Percentiles rank a stretch among this genome's conserved stretches.
These are phyloP conservation scores for Dicroscelio sp. DNA, from an alignment of 2,888 invertebrate genomes.

Conservation along the genomic window DNA sequence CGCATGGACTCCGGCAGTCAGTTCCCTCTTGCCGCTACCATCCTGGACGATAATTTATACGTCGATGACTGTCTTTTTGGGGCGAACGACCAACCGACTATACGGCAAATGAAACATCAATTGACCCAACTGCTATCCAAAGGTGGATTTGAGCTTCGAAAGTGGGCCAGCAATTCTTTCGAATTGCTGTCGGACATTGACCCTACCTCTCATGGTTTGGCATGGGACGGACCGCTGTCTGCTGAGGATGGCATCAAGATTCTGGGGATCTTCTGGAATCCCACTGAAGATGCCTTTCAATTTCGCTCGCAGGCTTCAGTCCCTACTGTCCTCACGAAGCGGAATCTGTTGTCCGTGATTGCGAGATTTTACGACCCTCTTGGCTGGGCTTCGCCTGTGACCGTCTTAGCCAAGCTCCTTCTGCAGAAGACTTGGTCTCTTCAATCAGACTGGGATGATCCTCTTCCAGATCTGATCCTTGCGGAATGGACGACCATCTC, in stretches of 20 bases:
- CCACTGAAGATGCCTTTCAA: too few relatives aligned
- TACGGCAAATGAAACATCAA: background rate
- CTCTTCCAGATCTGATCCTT: too few relatives aligned
- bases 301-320: too few relatives aligned
- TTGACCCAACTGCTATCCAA: background rate
- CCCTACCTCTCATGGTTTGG: background rate
- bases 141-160: slow-evolving; percentile 8
- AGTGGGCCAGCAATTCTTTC: slow-evolving; percentile 17
- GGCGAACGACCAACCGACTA: slow-evolving; percentile 32
- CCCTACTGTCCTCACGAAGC: too few relatives aligned
- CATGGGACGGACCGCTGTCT: slow-evolving; percentile 9
- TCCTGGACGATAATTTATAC: background rate
- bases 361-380: too few relatives aligned
- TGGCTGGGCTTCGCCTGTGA: too few relatives aligned
- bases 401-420: too few relatives aligned
- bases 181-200: background rate
- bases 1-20: background rate
- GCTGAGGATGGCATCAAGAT: background rate
- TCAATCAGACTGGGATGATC: too few relatives aligned
- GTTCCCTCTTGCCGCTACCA: background rate
- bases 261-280: slow-evolving; percentile 24
- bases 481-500: too few relatives aligned
- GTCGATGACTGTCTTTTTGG: slow-evolving; percentile 53
- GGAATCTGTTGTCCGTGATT: too few relatives aligned
- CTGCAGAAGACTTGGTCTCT: too few relatives aligned